Percentiles rank a stretch among this genome's conserved stretches.
phyloP scores from a whole-genome alignment of 2,113 vertebrate genomes.

The Orientallactaga bullata region DNA sequence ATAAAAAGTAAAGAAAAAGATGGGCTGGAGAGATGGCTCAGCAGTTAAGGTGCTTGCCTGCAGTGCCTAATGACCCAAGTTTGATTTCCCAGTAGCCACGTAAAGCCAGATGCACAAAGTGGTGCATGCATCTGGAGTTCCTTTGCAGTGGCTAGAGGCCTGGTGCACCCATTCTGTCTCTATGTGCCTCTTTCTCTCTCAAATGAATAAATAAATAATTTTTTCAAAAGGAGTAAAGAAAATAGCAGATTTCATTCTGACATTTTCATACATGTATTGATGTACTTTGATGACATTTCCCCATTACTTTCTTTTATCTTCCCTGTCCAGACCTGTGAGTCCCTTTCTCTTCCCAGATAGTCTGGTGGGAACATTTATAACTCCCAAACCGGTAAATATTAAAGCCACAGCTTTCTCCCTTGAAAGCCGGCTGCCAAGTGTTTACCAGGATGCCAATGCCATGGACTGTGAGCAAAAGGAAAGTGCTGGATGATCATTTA shows the following conservation, averaged over 20 bases:
- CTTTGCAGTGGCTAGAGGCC: no score
- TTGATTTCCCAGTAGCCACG: no score
- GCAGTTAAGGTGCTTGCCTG: no score
- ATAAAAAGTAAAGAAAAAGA: no score
- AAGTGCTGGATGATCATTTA: neutral
- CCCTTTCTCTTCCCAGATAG: neutral
- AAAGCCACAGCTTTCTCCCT: neutral
- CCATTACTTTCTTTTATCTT: neutral
- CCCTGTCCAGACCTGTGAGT: accelerated
- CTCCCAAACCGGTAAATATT: neutral
- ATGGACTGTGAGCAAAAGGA: neutral
- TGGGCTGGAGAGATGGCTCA: no score
- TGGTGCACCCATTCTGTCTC: no score
- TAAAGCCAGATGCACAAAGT: no score
- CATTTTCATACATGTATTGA: neutral
- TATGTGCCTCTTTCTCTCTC: no score
- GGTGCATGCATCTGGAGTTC: no score
- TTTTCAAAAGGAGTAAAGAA: neutral
- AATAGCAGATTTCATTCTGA: neutral
- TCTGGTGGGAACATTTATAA: neutral
- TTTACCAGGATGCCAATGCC: neutral
- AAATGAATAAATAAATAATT: no score
- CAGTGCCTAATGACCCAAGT: no score
- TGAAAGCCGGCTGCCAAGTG: neutral
- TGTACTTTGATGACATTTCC: neutral